Evolutionary conservation across 2,113 vertebrate species (phyloP).

Genomic region (Megaceryle torquata): DNA sequence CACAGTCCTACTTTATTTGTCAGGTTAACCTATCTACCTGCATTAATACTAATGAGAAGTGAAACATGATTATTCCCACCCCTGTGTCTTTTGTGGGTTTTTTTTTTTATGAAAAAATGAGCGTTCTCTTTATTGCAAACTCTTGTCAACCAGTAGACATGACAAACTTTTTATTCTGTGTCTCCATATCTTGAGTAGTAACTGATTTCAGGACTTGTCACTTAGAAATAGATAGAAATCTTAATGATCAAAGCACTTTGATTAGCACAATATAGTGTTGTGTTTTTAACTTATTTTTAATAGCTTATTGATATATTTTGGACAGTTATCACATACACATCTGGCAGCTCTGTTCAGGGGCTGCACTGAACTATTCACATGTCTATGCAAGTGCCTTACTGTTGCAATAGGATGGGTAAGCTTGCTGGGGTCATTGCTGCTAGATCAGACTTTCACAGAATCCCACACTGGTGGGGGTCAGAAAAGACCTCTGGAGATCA

Average conservation of each 20-base stretch:
- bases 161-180: not conserved
- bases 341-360: not conserved
- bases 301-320: not conserved
- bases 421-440: not conserved
- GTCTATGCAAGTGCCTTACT: not conserved
- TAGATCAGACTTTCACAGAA: not conserved
- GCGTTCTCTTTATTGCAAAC: not conserved
- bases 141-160: not conserved
- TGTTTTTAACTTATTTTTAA: not conserved
- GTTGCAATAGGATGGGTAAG: not conserved
- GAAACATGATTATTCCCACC: not conserved
- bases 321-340: not conserved
- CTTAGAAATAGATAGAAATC: not conserved
- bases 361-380: not conserved
- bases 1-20: not conserved
- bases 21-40: not conserved
- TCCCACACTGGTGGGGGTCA: no score
- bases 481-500: no score
- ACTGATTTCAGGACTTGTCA: not conserved
- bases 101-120: not conserved
- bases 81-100: not conserved
- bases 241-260: not conserved
- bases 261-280: not conserved
- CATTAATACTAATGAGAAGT: not conserved
- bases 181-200: not conserved